phyloP scores from a whole-genome alignment of 2,888 invertebrate genomes.

The Notodonta ziczac region DNA sequence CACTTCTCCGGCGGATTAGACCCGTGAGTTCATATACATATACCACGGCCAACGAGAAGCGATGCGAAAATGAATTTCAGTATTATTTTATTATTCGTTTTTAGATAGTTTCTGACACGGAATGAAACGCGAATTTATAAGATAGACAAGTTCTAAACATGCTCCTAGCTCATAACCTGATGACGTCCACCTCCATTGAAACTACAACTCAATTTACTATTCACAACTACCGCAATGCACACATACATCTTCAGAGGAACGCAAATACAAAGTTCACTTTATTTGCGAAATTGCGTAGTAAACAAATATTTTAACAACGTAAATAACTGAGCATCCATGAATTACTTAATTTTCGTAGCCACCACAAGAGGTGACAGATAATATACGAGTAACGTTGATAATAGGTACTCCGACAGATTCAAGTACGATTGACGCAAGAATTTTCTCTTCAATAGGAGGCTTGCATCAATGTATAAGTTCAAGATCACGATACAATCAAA shows the following conservation, averaged over 20 bases:
- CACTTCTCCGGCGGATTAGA: constrained; percentile 90
- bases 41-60: no score
- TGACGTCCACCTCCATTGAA: no score
- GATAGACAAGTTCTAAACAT: no score
- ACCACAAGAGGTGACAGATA: neutral
- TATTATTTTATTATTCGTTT: no score
- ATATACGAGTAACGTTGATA: neutral
- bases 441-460: constrained; percentile 3
- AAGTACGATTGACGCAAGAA: constrained; percentile 12
- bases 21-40: constrained; percentile 78
- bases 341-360: neutral
- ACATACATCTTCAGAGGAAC: neutral
- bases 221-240: no score
- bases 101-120: no score
- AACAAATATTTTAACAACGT: neutral
- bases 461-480: constrained; percentile 34
- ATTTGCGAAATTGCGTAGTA: neutral
- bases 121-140: no score
- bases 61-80: no score
- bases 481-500: constrained; percentile 23
- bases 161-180: no score
- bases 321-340: neutral
- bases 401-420: neutral
- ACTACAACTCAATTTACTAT: no score
- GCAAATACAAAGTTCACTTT: neutral